These are phyloP conservation scores for Miniopterus natalensis DNA, from an alignment of 2,113 vertebrate genomes.

Conservation along the genomic window DNA sequence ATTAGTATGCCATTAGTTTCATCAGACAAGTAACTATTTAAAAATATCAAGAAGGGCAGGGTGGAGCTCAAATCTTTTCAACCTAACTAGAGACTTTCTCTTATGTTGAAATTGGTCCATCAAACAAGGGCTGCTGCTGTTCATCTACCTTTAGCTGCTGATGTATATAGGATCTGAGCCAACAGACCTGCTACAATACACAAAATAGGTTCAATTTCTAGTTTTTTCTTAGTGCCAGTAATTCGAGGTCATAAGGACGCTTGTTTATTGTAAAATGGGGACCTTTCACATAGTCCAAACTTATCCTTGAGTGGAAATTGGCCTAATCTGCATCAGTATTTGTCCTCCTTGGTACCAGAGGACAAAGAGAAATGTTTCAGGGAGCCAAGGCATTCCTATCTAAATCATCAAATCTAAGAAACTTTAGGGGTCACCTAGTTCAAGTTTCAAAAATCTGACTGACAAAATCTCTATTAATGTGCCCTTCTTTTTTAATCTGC, in stretches of 20 bases:
- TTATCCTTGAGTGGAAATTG: constrained; percentile 32
- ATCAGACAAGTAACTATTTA: constrained; percentile 51
- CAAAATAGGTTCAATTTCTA: not conserved
- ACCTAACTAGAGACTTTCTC: constrained; percentile 43
- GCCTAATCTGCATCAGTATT: not conserved
- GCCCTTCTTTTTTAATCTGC: constrained; percentile 1
- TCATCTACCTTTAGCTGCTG: constrained; percentile 34
- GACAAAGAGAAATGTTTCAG: constrained; percentile 51
- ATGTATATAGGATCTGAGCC: not conserved
- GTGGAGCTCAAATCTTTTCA: constrained; percentile 36
- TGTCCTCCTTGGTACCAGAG: not conserved
- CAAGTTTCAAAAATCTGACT: constrained; percentile 42
- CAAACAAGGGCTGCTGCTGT: constrained; percentile 27
- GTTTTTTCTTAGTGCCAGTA: constrained; percentile 5
- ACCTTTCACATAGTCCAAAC: not conserved
- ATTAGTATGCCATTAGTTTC: constrained; percentile 20
- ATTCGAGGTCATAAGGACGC: constrained; percentile 8
- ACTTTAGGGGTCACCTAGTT: constrained; percentile 28
- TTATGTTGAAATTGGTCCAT: constrained; percentile 53
- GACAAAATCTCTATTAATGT: constrained; percentile 14
- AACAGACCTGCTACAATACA: not conserved
- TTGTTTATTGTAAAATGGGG: constrained; percentile 52
- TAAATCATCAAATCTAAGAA: constrained; percentile 27
- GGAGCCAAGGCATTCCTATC: not conserved
- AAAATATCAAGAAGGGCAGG: constrained; percentile 59